These are phyloP conservation scores for Pachyseris speciosa DNA, from an alignment of 64 coral and sea anemone genomes.

Conservation along the genomic window DNA sequence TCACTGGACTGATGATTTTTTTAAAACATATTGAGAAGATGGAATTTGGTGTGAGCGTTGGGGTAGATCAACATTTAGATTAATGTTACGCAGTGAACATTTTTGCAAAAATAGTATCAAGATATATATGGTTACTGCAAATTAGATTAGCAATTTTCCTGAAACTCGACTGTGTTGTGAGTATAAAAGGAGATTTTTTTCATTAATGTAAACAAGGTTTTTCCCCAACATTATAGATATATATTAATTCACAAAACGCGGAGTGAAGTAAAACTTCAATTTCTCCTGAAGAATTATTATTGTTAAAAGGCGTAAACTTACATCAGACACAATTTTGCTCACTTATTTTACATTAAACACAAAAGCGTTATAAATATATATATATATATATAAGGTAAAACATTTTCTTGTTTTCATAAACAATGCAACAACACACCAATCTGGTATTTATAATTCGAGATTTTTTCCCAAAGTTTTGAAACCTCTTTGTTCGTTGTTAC, in stretches of 20 bases:
- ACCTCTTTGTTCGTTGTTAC: background rate
- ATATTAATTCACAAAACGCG: slow-evolving; percentile 7
- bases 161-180: slow-evolving; percentile 33
- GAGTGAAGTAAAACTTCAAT: slow-evolving; percentile 31
- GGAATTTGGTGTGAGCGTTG: background rate
- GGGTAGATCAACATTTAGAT: background rate
- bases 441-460: slow-evolving; percentile 29
- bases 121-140: background rate
- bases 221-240: slow-evolving; percentile 31
- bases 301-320: background rate
- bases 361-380: slow-evolving; percentile 22
- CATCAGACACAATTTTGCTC: background rate
- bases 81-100: background rate
- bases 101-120: background rate
- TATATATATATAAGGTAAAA: background rate
- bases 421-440: background rate
- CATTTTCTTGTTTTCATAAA: background rate
- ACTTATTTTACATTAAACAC: slow-evolving; percentile 49
- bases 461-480: background rate
- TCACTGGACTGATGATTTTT: background rate
- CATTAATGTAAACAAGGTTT: background rate
- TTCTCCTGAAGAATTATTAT: slow-evolving; percentile 5
- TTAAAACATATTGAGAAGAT: background rate
- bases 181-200: slow-evolving; percentile 26
- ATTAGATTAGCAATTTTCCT: slow-evolving; percentile 19